A percentile compares a stretch with the other conserved stretches of the same genome.
phyloP scores from a whole-genome alignment of 1,140 invertebrate species.

The Ceratina australensis region DNA sequence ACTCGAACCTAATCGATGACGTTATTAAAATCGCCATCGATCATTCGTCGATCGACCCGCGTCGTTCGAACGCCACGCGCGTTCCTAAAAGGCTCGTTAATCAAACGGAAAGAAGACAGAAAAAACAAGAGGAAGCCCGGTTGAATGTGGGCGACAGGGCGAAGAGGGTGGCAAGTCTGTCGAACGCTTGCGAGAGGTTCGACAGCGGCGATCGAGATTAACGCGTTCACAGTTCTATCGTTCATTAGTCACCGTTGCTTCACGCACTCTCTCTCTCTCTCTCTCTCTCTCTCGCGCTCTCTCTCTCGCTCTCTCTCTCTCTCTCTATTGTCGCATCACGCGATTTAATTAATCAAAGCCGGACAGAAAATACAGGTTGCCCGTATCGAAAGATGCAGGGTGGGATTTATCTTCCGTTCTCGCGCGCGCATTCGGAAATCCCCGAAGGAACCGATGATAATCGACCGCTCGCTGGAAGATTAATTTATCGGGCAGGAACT shows the following conservation, averaged over 20 bases:
- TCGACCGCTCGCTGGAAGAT: constrained; percentile 44
- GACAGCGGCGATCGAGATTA: constrained; percentile 7
- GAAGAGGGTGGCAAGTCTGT: constrained; percentile 7
- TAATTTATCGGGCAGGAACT: constrained; percentile 48
- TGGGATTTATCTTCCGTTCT: constrained; percentile 34
- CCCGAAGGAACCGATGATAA: constrained; percentile 39
- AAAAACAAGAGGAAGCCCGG: background rate
- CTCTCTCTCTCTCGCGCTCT: too few species aligned
- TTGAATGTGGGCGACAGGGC: constrained; percentile 18
- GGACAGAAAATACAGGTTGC: constrained; percentile 1
- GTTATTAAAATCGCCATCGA: constrained; percentile 39
- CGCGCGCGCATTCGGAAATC: background rate
- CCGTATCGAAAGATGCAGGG: constrained; percentile 25
- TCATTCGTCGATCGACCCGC: constrained; percentile 21
- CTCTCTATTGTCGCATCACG: constrained; percentile 18
- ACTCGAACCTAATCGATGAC: background rate
- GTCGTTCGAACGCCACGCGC: background rate
- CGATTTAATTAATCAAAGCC: constrained; percentile 57
- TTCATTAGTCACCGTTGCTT: constrained; percentile 38
- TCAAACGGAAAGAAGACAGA: constrained; percentile 4
- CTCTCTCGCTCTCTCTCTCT: too few species aligned
- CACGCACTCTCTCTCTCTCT: constrained; percentile 25
- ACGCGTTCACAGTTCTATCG: constrained; percentile 10
- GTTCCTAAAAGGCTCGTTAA: constrained; percentile 47
- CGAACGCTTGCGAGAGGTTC: constrained; percentile 17